Evolutionary conservation across 2,888 invertebrate genomes (phyloP).

Genomic region (Sycophila texana): DNA sequence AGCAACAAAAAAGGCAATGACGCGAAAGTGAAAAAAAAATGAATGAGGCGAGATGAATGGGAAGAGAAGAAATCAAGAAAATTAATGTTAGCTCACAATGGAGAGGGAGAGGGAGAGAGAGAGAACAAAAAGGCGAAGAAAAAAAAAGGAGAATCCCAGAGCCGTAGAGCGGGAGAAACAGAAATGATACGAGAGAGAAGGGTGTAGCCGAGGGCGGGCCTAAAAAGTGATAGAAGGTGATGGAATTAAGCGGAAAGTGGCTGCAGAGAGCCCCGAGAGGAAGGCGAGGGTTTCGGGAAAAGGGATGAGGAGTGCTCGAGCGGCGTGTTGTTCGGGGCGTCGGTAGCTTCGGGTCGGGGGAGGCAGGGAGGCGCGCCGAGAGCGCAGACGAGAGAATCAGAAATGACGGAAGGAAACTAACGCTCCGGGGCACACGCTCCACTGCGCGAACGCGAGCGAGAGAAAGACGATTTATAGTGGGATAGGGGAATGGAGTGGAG

Average conservation of each 20-base stretch:
- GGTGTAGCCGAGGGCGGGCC: neutral
- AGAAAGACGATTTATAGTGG: slow-evolving; percentile 69
- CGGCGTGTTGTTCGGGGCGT: slow-evolving; percentile 17
- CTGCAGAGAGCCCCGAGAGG: slow-evolving; percentile 28
- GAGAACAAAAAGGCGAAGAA: neutral
- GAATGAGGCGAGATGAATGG: slow-evolving; percentile 24
- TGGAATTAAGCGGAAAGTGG: slow-evolving; percentile 29
- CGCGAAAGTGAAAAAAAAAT: neutral
- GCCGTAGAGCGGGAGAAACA: slow-evolving; percentile 13
- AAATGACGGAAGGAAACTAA: slow-evolving; percentile 56
- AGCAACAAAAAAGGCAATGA: slow-evolving; percentile 1
- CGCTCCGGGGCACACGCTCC: slow-evolving; percentile 58
- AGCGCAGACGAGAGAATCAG: slow-evolving; percentile 55
- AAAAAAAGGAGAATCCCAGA: neutral
- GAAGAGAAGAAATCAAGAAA: slow-evolving; percentile 38
- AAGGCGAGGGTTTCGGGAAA: slow-evolving; percentile 18
- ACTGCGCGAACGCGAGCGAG: slow-evolving; percentile 52
- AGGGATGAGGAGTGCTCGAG: slow-evolving; percentile 9
- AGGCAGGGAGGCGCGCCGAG: neutral
- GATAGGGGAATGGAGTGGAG: slow-evolving; percentile 60
- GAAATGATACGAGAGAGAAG: slow-evolving; percentile 19
- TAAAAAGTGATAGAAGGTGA: slow-evolving; percentile 42
- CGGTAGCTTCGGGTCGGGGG: neutral
- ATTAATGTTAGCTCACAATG: slow-evolving; percentile 41
- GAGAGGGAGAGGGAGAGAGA: neutral